These are phyloP conservation scores for Tiliqua scincoides DNA, from an alignment of 2,113 vertebrate species.

Conservation along the genomic window DNA sequence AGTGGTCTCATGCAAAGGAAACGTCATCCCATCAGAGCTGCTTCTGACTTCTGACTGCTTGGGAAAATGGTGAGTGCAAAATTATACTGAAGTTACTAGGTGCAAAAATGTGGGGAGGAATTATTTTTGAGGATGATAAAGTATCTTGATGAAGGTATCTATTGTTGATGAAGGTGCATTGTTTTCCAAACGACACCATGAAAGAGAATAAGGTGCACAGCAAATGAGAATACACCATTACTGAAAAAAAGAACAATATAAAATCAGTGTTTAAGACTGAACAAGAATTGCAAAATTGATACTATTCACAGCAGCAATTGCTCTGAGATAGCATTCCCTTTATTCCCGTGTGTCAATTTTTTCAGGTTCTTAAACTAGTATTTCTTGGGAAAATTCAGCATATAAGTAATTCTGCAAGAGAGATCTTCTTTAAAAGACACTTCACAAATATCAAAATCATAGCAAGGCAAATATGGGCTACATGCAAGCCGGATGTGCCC, in stretches of 20 bases:
- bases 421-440: too few species aligned
- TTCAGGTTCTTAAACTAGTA: constrained; percentile 32
- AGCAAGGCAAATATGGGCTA: background rate
- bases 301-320: constrained; percentile 29
- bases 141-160: constrained; percentile 33
- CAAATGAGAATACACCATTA: constrained; percentile 14
- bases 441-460: background rate
- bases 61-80: background rate
- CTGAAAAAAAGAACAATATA: constrained; percentile 35
- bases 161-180: constrained; percentile 27
- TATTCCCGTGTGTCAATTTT: background rate
- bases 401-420: background rate
- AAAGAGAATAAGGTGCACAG: constrained; percentile 5
- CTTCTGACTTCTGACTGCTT: background rate
- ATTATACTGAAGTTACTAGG: background rate
- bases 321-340: constrained; percentile 30
- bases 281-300: constrained; percentile 28
- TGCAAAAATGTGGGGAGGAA: constrained; percentile 16
- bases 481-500: too few species aligned
- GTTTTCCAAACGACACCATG: constrained; percentile 16
- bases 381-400: constrained; percentile 4
- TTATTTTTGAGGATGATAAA: constrained; percentile 25
- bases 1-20: background rate
- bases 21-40: background rate
- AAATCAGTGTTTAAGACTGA: constrained; percentile 29